phyloP scores from a whole-genome alignment of 2,888 invertebrate species.

The Buathra laborator region DNA sequence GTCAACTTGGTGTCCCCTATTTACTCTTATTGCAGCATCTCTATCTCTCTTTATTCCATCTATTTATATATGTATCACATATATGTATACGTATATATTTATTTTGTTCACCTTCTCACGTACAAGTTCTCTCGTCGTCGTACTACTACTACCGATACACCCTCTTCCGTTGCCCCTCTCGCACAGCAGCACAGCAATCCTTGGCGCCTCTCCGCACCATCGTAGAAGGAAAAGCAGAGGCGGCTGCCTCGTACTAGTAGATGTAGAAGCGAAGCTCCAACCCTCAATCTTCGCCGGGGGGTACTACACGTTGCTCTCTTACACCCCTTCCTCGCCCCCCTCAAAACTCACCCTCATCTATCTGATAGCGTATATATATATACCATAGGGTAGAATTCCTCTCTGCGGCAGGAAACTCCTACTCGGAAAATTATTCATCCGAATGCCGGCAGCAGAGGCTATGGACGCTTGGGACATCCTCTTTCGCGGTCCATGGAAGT shows the following conservation, averaged over 20 bases:
- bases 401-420: conserved; percentile 51
- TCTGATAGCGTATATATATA: conserved; percentile 18
- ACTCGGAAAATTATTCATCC: conserved; percentile 66
- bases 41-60: conserved; percentile 55
- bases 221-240: conserved; percentile 17
- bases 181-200: conserved; percentile 18
- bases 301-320: conserved; percentile 37
- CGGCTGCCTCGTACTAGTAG: conserved; percentile 1
- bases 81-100: conserved; percentile 17
- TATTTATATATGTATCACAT: neutral
- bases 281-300: conserved; percentile 54
- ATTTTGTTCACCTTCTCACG: conserved; percentile 24
- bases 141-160: conserved; percentile 33
- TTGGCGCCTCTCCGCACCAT: conserved; percentile 33
- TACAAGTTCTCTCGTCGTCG: conserved; percentile 47
- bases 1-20: conserved; percentile 70
- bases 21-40: conserved; percentile 67
- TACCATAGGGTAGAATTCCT: conserved; percentile 30
- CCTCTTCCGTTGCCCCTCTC: conserved; percentile 35
- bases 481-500: conserved; percentile 35
- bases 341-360: conserved; percentile 22
- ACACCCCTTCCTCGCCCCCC: conserved; percentile 17
- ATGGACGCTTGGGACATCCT: conserved; percentile 52
- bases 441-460: conserved; percentile 57
- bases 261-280: conserved; percentile 60